phyloP scores from a whole-genome alignment of 2,797 vertebrate genomes.

The Arnoldichthys spilopterus region DNA sequence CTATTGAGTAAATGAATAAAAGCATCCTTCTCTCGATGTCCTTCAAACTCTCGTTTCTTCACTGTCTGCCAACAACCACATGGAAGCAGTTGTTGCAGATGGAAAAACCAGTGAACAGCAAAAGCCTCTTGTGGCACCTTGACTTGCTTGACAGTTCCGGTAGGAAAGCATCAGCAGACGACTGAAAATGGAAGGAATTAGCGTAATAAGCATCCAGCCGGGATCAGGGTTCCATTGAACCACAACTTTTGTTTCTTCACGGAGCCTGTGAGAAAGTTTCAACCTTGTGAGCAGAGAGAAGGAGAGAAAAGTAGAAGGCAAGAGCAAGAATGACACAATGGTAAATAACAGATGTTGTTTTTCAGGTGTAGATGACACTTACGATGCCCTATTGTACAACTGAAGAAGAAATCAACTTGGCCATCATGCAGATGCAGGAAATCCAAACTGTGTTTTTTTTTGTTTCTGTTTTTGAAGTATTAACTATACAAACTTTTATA shows the following conservation, averaged over 20 bases:
- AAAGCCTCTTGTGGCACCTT: conserved; percentile 27
- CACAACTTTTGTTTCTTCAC: conserved; percentile 74
- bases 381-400: conserved; percentile 27
- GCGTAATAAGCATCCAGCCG: conserved; percentile 70
- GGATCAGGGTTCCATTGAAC: conserved; percentile 74
- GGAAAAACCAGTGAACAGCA: conserved; percentile 39
- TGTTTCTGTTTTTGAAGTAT: neutral
- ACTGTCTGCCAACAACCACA: conserved; percentile 21
- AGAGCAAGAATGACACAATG: conserved; percentile 25
- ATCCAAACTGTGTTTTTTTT: neutral
- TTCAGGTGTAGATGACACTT: conserved; percentile 40
- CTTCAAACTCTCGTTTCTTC: neutral
- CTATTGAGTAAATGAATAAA: conserved; percentile 5
- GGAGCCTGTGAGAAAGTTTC: conserved; percentile 29
- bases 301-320: conserved; percentile 54
- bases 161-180: conserved; percentile 64
- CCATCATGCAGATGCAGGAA: conserved; percentile 7
- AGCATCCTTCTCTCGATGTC: neutral
- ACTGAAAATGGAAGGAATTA: conserved; percentile 66
- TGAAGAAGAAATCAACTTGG: conserved; percentile 19
- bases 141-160: conserved; percentile 63
- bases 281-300: conserved; percentile 6
- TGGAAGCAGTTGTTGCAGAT: conserved; percentile 38
- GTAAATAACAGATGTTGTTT: conserved; percentile 34
- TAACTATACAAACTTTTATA: neutral